Conservation (phyloP, 2,888 invertebrate genomes). For the Boloria selene region DNA sequence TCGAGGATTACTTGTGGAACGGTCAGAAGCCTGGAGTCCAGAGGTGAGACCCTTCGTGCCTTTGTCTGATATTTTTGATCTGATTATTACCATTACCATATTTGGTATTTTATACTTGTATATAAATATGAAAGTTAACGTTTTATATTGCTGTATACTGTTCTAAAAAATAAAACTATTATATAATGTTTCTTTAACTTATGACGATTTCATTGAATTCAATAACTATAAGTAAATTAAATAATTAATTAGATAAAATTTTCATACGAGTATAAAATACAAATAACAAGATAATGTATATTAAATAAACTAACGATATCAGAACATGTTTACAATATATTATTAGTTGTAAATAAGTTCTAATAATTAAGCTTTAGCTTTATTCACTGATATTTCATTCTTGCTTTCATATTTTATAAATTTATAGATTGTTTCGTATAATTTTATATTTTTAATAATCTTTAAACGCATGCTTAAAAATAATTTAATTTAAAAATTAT, state of each 20-base stretch:
- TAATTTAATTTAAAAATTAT: constrained; percentile 24
- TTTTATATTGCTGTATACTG: not conserved
- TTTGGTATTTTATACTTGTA: constrained; percentile 30
- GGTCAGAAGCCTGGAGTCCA: constrained; percentile 77
- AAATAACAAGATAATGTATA: constrained; percentile 4
- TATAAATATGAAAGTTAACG: not conserved
- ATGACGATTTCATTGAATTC: not conserved
- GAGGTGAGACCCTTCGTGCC: constrained; percentile 55
- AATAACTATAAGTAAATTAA: too few species aligned
- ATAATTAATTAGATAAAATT: too few species aligned
- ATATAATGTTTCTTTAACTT: not conserved
- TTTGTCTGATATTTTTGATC: not conserved
- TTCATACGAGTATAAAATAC: constrained; percentile 30
- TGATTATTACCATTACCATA: not conserved
- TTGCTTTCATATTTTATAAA: constrained; percentile 58
- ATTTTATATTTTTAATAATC: constrained; percentile 44
- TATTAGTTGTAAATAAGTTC: constrained; percentile 28
- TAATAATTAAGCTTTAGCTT: constrained; percentile 54
- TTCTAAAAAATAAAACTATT: not conserved
- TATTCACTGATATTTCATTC: constrained; percentile 54
- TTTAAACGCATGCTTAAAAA: constrained; percentile 50
- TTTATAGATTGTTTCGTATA: constrained; percentile 73
- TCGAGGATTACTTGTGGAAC: constrained; percentile 78
- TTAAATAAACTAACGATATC: constrained; percentile 10
- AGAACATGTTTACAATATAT: constrained; percentile 27